phyloP scores from a whole-genome alignment of 2,888 invertebrate genomes.

The Willowsia nigromaculata region DNA sequence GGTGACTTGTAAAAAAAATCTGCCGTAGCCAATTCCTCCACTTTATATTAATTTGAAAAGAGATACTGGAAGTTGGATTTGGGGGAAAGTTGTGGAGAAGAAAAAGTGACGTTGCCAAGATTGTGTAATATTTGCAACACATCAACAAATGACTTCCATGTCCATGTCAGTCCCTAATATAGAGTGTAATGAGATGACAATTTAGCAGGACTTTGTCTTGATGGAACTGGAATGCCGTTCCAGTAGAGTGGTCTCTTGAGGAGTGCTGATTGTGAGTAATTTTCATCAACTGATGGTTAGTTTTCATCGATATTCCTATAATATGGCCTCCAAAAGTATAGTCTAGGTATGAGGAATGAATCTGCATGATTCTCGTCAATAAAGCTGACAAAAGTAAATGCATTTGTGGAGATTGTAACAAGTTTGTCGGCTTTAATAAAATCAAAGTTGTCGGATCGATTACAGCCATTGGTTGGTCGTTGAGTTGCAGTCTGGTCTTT shows the following conservation, averaged over 20 bases:
- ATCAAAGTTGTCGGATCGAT: not conserved
- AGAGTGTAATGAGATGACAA: not conserved
- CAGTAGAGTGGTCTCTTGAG: not conserved
- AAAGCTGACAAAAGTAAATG: not conserved
- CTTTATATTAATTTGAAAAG: not conserved
- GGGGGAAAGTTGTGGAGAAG: not conserved
- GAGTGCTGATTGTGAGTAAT: not conserved
- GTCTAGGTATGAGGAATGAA: not conserved
- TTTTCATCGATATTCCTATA: not conserved
- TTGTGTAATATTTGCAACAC: not conserved
- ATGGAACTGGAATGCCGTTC: not conserved
- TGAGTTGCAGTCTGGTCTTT: too few relatives aligned
- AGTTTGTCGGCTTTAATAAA: not conserved
- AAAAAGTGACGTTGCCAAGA: not conserved
- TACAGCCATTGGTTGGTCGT: too few relatives aligned
- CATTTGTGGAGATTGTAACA: not conserved
- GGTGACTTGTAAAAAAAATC: not conserved
- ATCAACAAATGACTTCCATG: not conserved
- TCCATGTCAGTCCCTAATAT: too few relatives aligned
- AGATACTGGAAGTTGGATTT: not conserved
- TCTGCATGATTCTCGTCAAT: not conserved
- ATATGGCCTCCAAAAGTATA: not conserved
- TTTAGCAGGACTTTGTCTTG: not conserved
- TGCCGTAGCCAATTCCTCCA: not conserved
- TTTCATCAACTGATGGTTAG: not conserved